These are phyloP conservation scores for Pampus argenteus DNA, from an alignment of 2,797 vertebrate species.

Conservation along the genomic window DNA sequence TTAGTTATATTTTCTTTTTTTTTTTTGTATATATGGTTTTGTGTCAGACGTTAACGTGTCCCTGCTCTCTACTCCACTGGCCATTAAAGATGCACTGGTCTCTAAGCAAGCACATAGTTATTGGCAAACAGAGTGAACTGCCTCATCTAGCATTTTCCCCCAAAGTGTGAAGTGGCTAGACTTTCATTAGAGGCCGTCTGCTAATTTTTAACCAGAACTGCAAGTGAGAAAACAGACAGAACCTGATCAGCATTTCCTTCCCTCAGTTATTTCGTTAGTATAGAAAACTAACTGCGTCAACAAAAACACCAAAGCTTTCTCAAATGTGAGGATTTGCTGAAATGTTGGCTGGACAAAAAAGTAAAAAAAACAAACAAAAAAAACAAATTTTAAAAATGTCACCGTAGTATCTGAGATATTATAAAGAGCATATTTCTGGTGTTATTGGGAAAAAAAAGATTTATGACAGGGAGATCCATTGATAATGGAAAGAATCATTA, in stretches of 20 bases:
- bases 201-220: conserved; percentile 68
- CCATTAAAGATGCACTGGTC: conserved; percentile 42
- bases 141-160: conserved; percentile 25
- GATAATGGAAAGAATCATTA: background rate
- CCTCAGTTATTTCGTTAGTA: conserved; percentile 3
- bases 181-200: conserved; percentile 70
- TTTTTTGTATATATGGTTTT: background rate
- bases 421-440: background rate
- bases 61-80: conserved; percentile 24
- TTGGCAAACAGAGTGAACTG: conserved; percentile 45
- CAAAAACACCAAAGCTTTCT: background rate
- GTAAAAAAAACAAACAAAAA: too few relatives aligned
- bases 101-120: conserved; percentile 34
- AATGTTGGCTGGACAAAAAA: too few relatives aligned
- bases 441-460: background rate
- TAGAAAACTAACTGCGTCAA: background rate
- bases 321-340: too few relatives aligned
- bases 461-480: background rate
- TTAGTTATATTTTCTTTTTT: background rate
- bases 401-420: background rate
- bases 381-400: too few relatives aligned
- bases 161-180: conserved; percentile 56
- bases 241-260: background rate
- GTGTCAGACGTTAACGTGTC: conserved; percentile 23
- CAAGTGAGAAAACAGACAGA: conserved; percentile 30